phyloP scores from a whole-genome alignment of 37 sponge, comb jelly and placozoan species.

The Oopsacas minuta region DNA sequence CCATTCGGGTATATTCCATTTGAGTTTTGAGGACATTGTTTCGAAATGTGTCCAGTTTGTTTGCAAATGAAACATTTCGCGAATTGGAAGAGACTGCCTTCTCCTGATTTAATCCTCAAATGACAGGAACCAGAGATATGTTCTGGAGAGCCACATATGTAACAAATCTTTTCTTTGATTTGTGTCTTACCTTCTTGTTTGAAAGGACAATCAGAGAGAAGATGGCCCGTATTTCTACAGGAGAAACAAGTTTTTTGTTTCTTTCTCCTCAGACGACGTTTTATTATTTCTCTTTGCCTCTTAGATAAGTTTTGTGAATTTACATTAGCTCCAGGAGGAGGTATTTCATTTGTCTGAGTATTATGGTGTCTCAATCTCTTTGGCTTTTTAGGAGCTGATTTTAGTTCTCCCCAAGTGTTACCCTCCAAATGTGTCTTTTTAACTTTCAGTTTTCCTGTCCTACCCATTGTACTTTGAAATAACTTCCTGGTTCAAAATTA shows the following conservation, averaged over 20 bases:
- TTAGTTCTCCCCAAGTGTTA: background rate
- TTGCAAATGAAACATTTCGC: slow-evolving; percentile 89
- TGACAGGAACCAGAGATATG: background rate
- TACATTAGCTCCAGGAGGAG: too few relatives aligned
- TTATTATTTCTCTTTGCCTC: background rate
- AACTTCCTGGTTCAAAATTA: too few relatives aligned
- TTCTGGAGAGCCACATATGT: slow-evolving; percentile 4
- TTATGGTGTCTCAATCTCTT: background rate
- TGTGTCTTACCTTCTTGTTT: background rate
- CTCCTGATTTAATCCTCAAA: slow-evolving; percentile 4
- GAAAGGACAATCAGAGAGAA: background rate
- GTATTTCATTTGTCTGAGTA: background rate
- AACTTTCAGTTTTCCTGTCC: background rate
- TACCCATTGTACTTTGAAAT: too few relatives aligned
- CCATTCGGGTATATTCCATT: slow-evolving; percentile 78
- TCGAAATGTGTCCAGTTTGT: slow-evolving; percentile 69
- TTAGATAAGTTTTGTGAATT: background rate
- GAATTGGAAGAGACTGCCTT: slow-evolving; percentile 42
- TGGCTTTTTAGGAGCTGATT: background rate
- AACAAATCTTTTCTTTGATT: background rate
- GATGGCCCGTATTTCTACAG: slow-evolving; percentile 1
- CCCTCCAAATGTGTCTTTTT: background rate
- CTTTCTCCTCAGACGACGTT: slow-evolving; percentile 12
- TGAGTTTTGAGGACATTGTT: slow-evolving; percentile 72
- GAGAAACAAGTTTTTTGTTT: background rate